phyloP scores from a whole-genome alignment of 2,797 vertebrate species.

The Morus bassanus region DNA sequence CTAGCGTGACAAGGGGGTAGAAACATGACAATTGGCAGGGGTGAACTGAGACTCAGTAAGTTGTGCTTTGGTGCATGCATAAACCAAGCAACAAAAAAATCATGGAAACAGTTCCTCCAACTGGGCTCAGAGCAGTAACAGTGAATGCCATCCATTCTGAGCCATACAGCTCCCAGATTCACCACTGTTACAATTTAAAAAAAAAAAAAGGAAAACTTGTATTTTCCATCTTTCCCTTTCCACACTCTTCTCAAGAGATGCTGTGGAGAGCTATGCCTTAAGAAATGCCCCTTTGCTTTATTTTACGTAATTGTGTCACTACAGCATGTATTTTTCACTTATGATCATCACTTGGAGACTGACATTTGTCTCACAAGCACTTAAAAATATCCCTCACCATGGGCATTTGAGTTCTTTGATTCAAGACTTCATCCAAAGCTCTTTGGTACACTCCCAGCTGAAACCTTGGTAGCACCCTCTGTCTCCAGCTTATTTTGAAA shows the following conservation, averaged over 20 bases:
- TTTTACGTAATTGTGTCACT: background rate
- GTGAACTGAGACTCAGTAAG: background rate
- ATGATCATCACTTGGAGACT: background rate
- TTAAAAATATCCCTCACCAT: background rate
- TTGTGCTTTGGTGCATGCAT: background rate
- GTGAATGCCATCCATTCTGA: constrained; percentile 81
- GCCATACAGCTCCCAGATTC: constrained; percentile 78
- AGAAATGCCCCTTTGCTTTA: background rate
- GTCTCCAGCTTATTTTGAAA: background rate
- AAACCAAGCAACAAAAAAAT: constrained; percentile 46
- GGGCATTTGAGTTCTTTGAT: background rate
- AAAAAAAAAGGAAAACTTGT: background rate
- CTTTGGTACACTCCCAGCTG: background rate
- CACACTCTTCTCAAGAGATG: background rate
- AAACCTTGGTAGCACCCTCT: background rate
- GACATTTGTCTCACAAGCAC: background rate
- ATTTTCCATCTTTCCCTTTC: background rate
- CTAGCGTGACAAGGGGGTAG: constrained; percentile 1
- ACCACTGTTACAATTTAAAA: constrained; percentile 14
- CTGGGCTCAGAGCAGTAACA: constrained; percentile 72
- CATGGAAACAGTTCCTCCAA: constrained; percentile 77
- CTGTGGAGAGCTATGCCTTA: background rate
- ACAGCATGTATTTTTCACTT: background rate
- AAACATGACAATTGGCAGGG: background rate
- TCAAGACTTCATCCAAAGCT: background rate